Evolutionary conservation across 37 sponge, comb jelly and placozoan species (phyloP).

Genomic region (Ianthella basta): DNA sequence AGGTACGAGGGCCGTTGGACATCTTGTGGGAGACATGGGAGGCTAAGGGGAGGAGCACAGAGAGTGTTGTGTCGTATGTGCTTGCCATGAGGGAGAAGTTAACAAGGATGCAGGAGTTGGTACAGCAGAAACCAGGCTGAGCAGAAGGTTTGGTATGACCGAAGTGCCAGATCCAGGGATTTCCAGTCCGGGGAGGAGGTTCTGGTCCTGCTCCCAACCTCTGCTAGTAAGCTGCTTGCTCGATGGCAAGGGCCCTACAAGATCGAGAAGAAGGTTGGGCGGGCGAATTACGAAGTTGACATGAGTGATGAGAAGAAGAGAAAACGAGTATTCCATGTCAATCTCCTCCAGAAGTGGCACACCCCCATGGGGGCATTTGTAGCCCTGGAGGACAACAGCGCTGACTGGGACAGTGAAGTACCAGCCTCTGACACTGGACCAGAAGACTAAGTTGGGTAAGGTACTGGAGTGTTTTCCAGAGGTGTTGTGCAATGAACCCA

Average conservation of each 20-base stretch:
- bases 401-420: too few relatives aligned
- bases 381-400: too few relatives aligned
- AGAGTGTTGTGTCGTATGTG: neutral
- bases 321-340: too few relatives aligned
- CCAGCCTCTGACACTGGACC: too few relatives aligned
- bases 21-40: slow-evolving; percentile 51
- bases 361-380: too few relatives aligned
- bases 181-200: slow-evolving; percentile 10
- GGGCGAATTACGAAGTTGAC: too few relatives aligned
- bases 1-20: slow-evolving; percentile 55
- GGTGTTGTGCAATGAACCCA: slow-evolving; percentile 14
- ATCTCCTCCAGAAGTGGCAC: too few relatives aligned
- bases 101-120: neutral
- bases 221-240: neutral
- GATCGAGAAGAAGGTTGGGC: neutral
- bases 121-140: neutral
- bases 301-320: too few relatives aligned
- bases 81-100: neutral
- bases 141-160: neutral
- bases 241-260: neutral
- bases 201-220: neutral
- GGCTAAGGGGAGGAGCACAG: too few relatives aligned
- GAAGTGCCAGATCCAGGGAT: neutral
- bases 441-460: too few relatives aligned
- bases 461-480: too few relatives aligned